These are phyloP conservation scores for Platalea minor DNA, from an alignment of 2,797 vertebrate species.

Conservation along the genomic window DNA sequence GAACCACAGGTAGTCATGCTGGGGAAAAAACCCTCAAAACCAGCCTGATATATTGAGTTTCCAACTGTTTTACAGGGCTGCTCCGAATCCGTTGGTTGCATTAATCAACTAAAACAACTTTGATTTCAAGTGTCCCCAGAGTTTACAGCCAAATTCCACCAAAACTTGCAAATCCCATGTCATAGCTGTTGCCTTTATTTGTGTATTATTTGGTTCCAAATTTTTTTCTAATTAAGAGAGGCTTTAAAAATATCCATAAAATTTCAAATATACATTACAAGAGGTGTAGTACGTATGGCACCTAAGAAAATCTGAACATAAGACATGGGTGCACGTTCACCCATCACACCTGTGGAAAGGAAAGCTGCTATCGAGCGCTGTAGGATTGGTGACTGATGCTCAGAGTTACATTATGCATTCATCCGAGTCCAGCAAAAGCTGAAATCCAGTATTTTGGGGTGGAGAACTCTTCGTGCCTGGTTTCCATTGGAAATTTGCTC, in stretches of 20 bases:
- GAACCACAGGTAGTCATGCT: neutral
- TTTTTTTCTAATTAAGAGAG: neutral
- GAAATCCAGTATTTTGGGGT: neutral
- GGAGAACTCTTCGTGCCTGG: neutral
- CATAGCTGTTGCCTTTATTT: neutral
- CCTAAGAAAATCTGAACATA: accelerated
- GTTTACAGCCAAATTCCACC: neutral
- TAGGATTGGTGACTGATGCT: neutral
- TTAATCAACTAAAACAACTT: neutral
- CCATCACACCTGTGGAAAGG: neutral
- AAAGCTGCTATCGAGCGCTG: accelerated
- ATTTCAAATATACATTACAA: neutral
- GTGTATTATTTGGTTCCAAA: neutral
- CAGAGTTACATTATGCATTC: neutral
- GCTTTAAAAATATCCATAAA: neutral
- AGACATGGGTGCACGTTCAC: accelerated
- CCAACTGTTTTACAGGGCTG: neutral
- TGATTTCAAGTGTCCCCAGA: neutral
- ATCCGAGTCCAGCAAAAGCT: neutral
- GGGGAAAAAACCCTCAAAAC: neutral
- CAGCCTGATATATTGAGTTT: neutral
- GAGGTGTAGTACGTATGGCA: neutral
- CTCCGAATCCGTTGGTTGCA: neutral
- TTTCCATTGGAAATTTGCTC: neutral
- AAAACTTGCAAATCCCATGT: neutral